phyloP scores from a whole-genome alignment of 2,797 vertebrate species.

The Delichon dasypus region DNA sequence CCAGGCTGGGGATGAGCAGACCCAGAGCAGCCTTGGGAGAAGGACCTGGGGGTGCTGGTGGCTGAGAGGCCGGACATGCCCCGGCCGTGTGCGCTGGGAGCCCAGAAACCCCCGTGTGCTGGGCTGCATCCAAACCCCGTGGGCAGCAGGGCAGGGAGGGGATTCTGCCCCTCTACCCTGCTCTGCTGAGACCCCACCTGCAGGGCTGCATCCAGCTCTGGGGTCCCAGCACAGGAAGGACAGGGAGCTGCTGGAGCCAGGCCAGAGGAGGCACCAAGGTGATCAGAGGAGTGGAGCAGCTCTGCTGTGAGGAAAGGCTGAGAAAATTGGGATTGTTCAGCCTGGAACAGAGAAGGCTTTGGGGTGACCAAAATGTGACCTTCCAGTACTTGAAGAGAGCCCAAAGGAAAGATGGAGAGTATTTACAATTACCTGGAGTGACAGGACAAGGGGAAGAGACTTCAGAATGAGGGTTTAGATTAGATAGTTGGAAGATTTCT shows the following conservation, averaged over 20 bases:
- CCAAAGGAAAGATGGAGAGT: neutral
- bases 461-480: neutral
- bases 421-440: neutral
- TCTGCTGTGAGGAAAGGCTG: neutral
- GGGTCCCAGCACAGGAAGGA: neutral
- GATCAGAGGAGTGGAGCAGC: neutral
- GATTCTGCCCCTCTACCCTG: neutral
- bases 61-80: neutral
- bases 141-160: neutral
- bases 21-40: neutral
- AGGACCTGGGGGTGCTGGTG: neutral
- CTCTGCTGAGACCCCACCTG: neutral
- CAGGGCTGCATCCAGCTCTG: neutral
- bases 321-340: accelerated
- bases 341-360: accelerated
- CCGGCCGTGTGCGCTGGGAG: neutral
- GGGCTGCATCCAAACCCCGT: neutral
- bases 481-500: neutral
- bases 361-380: accelerated
- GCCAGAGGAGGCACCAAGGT: neutral
- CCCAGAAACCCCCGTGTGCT: neutral
- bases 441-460: neutral
- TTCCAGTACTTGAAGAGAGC: neutral
- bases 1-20: neutral
- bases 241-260: neutral